Evolutionary conservation across 2,888 invertebrate genomes (phyloP).

Genomic region (Polyploca ridens): DNA sequence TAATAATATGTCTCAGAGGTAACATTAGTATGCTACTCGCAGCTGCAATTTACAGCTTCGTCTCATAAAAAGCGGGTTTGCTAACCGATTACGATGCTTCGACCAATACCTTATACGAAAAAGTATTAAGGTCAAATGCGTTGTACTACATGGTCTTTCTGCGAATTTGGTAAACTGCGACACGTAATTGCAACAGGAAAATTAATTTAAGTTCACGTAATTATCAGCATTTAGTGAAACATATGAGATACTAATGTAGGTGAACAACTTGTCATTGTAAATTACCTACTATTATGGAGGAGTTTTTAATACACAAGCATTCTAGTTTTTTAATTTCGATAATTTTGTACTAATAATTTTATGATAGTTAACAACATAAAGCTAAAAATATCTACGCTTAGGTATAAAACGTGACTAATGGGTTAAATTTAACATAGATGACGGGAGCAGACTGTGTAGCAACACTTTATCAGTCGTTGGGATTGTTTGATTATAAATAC

Average conservation of each 20-base stretch:
- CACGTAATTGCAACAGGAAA: slow-evolving; percentile 37
- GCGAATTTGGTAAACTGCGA: background rate
- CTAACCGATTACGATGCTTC: background rate
- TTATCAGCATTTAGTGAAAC: background rate
- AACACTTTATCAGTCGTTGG: slow-evolving; percentile 3
- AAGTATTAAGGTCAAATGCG: slow-evolving; percentile 6
- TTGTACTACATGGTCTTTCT: background rate
- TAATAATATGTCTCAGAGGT: background rate
- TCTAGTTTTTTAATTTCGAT: slow-evolving; percentile 36
- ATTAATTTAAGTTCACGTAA: slow-evolving; percentile 22
- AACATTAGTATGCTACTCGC: background rate
- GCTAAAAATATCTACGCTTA: slow-evolving; percentile 41
- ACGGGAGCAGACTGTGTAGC: background rate
- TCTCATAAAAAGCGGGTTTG: background rate
- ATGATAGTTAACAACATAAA: slow-evolving; percentile 61
- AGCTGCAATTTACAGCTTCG: slow-evolving; percentile 6
- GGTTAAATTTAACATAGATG: slow-evolving; percentile 7
- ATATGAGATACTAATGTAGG: background rate
- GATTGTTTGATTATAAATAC: background rate
- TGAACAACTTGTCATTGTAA: background rate
- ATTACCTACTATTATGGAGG: slow-evolving; percentile 5
- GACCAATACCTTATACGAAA: slow-evolving; percentile 1
- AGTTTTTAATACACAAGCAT: slow-evolving; percentile 54
- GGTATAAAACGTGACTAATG: slow-evolving; percentile 16
- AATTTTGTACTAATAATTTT: slow-evolving; percentile 44